Evolutionary conservation across 2,797 vertebrate species (phyloP).

Genomic region (Bufotes viridis): DNA sequence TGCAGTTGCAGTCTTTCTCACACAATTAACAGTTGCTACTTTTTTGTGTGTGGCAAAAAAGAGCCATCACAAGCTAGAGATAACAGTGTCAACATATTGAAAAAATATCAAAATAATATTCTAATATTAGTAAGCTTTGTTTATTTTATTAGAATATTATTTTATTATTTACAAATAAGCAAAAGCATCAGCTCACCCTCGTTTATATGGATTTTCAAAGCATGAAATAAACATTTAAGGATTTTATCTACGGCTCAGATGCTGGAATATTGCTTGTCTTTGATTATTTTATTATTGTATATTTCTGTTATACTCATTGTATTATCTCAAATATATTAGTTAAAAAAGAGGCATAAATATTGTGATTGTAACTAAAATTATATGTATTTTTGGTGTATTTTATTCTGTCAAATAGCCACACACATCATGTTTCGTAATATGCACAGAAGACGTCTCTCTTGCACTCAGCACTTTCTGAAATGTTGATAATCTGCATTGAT

Average conservation of each 20-base stretch:
- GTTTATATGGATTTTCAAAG: no score
- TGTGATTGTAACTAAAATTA: not conserved
- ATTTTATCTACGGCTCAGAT: no score
- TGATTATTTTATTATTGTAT: not conserved
- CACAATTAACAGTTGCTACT: not conserved
- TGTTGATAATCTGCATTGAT: constrained; percentile 56
- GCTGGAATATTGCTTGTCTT: not conserved
- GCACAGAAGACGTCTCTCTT: constrained; percentile 13
- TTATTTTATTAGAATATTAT: no score
- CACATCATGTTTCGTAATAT: constrained; percentile 6
- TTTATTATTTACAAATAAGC: no score
- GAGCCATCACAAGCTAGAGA: not conserved
- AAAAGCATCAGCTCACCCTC: no score
- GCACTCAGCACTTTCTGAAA: constrained; percentile 38
- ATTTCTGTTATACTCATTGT: not conserved
- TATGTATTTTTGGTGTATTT: not conserved
- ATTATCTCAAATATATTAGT: no score
- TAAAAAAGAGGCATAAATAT: not conserved
- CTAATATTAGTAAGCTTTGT: no score
- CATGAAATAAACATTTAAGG: no score
- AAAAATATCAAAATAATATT: not conserved
- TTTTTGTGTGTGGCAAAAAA: not conserved
- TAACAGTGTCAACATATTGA: not conserved
- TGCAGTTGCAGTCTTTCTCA: not conserved
- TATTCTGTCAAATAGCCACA: not conserved